Percentiles rank a stretch among this genome's conserved stretches.
Conservation (phyloP, 2,888 invertebrate species). For the Eristalinus aeneus region DNA sequence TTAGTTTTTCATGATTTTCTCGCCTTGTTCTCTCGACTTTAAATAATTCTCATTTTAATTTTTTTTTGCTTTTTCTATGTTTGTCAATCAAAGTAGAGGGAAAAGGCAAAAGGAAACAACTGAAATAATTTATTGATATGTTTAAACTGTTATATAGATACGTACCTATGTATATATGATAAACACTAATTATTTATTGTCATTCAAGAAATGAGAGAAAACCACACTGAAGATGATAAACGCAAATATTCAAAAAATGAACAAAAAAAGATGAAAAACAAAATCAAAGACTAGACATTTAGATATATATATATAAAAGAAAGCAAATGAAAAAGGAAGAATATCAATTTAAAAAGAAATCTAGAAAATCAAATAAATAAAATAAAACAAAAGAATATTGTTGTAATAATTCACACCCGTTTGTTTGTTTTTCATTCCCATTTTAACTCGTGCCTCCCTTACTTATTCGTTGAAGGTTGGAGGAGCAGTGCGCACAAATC, state of each 20-base stretch:
- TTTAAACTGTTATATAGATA: conserved; percentile 59
- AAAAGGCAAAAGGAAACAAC: conserved; percentile 7
- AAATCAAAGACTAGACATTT: conserved; percentile 61
- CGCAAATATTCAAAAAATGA: conserved; percentile 30
- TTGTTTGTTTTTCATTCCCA: neutral
- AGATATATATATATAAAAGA: conserved; percentile 27
- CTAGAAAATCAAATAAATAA: conserved; percentile 59
- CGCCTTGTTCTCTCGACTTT: conserved; percentile 10
- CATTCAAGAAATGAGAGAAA: conserved; percentile 27
- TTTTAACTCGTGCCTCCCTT: too few relatives aligned
- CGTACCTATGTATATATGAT: conserved; percentile 54
- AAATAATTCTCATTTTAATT: neutral
- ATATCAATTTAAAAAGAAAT: neutral
- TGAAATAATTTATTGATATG: conserved; percentile 52
- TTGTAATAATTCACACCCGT: neutral
- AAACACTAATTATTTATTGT: conserved; percentile 53
- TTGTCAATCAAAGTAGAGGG: neutral
- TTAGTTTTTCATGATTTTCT: conserved; percentile 12
- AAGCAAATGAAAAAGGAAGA: neutral
- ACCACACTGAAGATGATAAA: neutral
- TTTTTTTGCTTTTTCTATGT: conserved; percentile 7
- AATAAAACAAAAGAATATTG: conserved; percentile 27
- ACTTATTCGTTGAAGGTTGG: too few relatives aligned
- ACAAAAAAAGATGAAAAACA: conserved; percentile 7
- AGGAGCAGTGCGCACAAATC: too few relatives aligned